These are phyloP conservation scores for Upupa epops DNA, from an alignment of 2,113 vertebrate genomes.

Conservation along the genomic window DNA sequence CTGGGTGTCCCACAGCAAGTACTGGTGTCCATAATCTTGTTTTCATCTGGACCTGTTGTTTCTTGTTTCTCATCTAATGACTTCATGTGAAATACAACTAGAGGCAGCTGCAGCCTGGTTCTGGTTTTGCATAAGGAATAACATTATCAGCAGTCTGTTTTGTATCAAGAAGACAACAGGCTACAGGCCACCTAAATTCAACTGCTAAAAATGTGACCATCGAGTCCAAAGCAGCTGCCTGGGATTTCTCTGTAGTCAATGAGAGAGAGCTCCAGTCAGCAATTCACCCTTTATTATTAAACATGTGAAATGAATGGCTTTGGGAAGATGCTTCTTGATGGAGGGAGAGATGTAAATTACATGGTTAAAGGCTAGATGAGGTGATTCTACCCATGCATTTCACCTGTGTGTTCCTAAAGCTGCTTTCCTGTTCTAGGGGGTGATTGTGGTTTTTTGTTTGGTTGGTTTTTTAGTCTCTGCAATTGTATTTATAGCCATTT, in stretches of 20 bases:
- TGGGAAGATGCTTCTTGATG: background rate
- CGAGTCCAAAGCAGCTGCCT: background rate
- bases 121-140: background rate
- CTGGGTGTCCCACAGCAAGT: background rate
- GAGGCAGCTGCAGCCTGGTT: background rate
- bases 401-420: background rate
- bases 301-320: background rate
- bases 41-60: background rate
- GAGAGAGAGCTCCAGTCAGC: background rate
- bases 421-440: background rate
- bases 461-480: background rate
- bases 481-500: background rate
- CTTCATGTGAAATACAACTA: background rate
- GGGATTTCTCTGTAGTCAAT: background rate
- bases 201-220: background rate
- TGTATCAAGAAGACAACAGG: background rate
- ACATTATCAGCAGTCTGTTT: background rate
- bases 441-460: background rate
- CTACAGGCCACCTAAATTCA: background rate
- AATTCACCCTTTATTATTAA: background rate
- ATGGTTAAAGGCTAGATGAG: background rate
- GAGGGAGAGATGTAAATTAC: background rate
- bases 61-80: background rate
- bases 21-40: background rate
- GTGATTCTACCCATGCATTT: background rate